Base-by-base conservation (phyloP, 2,888 invertebrate genomes). In the Holacanthella duospinosa region DNA sequence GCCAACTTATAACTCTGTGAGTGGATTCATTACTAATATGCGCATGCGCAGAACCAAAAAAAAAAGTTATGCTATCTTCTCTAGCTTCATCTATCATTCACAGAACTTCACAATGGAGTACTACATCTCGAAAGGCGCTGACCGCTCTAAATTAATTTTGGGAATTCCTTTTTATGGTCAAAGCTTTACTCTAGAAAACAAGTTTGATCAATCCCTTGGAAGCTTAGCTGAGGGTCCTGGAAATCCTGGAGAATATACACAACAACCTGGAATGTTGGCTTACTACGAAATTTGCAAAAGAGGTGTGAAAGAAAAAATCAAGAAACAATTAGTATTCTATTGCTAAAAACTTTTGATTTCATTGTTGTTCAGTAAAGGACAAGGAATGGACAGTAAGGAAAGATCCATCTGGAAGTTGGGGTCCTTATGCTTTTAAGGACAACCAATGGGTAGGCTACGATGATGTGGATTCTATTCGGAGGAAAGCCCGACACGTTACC, bases 361-460 rank as follows among this genome's bases (percentile, higher is more conserved):
- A 16, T 28, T 54, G 29, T n/a, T 48, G 63, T 27, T 2, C 36
- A 72, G 70, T 69, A 6, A 65, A 66, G 66, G 55, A 67, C 44
- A 48, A 61, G 48, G 82, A 84, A 28, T 89, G 88, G 88, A 81
- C 80, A 62, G 82, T 82, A 0, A 84, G 83, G n/a, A 79, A 81
- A 57, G 78, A 78, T 65, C 69, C 70, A 6, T 80, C 80, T 60
- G 81, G 82, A 59, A 79, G 81, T 0, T 83, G 84, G 43, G 88
- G 86, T 1, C 91, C 93, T 0, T 90, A 86, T 75, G 85, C 92
- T 0, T 85, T 87, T 77, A 80, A 82, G 9, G 84, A 84, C 54
- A 85, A 89, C 73, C 92, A 93, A 75, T 93, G 93, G 91, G 90
- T 92, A 43, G 88, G 92, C 53, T 94, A 85, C 75, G 94, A 94